A percentile compares a stretch with the other conserved stretches of the same genome.
Conservation (phyloP, 2,797 vertebrate genomes). For the Rhabdomys pumilio region DNA sequence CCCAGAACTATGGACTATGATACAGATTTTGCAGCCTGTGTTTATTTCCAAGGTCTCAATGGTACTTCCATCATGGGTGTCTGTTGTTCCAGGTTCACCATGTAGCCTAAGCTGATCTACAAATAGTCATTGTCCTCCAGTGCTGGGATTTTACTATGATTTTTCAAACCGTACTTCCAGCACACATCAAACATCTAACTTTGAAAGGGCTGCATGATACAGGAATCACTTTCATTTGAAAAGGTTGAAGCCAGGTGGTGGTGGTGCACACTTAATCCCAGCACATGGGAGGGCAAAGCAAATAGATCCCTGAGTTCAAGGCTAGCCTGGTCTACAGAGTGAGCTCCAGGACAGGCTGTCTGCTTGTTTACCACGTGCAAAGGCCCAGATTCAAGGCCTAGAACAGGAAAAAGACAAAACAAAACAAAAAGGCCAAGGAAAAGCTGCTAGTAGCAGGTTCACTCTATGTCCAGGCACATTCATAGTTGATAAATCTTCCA, state of each 20-base stretch:
- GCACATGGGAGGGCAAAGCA: not conserved
- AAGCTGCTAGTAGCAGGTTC: not conserved
- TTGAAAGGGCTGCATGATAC: not conserved
- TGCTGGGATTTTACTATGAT: not conserved
- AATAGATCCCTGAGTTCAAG: not conserved
- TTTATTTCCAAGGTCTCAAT: not conserved
- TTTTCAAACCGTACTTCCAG: not conserved
- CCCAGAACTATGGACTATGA: not conserved
- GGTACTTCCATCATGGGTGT: not conserved
- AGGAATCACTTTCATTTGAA: not conserved
- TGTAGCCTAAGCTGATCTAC: not conserved
- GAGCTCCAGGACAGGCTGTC: not conserved
- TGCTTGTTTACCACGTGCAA: not conserved
- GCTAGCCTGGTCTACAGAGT: not conserved
- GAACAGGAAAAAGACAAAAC: not conserved
- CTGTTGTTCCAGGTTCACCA: not conserved
- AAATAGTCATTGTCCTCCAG: not conserved
- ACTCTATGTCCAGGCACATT: not conserved
- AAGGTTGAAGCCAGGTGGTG: not conserved
- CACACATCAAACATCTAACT: not conserved
- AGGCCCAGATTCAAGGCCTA: not conserved
- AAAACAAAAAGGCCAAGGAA: not conserved
- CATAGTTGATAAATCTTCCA: not conserved
- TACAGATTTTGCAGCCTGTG: not conserved
- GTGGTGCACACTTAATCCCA: not conserved